A percentile compares a stretch with the other conserved stretches of the same genome.
These are phyloP conservation scores for Notocelia uddmanniana DNA, from an alignment of 2,888 invertebrate species.

Conservation along the genomic window DNA sequence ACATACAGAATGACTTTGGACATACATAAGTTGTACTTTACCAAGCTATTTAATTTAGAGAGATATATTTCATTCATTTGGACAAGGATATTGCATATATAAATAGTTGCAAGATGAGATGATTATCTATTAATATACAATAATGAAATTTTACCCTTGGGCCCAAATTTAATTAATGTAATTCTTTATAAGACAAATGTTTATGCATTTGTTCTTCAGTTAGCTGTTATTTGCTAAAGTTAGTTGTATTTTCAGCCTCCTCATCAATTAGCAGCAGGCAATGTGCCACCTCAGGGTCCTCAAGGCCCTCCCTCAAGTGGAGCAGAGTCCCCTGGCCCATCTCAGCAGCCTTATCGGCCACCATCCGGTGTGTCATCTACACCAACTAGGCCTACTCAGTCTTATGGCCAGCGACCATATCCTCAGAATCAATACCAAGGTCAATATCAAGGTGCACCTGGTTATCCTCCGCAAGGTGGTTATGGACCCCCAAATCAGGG, in stretches of 20 bases:
- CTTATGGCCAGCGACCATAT: constrained; percentile 89
- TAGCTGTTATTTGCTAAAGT: not conserved
- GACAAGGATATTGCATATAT: too few relatives aligned
- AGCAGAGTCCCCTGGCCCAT: constrained; percentile 72
- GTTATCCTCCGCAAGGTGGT: constrained; percentile 88
- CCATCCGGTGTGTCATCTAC: constrained; percentile 82
- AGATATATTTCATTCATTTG: too few relatives aligned
- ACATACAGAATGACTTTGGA: not conserved
- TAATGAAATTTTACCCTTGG: not conserved
- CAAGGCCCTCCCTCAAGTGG: constrained; percentile 72
- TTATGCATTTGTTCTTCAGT: not conserved
- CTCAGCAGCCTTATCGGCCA: constrained; percentile 81
- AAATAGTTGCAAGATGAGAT: too few relatives aligned
- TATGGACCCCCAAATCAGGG: constrained; percentile 89
- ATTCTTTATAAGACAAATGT: not conserved
- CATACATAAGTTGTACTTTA: not conserved
- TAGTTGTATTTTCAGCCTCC: constrained; percentile 81
- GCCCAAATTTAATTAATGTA: not conserved
- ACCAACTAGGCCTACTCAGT: constrained; percentile 87
- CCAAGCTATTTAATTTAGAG: not conserved
- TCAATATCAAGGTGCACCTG: constrained; percentile 85
- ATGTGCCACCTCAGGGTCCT: constrained; percentile 76
- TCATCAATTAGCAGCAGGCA: constrained; percentile 84
- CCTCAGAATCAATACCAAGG: constrained; percentile 89
- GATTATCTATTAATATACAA: not conserved